These are phyloP conservation scores for Eciton burchellii DNA, from an alignment of 1,140 invertebrate genomes.

Conservation along the genomic window DNA sequence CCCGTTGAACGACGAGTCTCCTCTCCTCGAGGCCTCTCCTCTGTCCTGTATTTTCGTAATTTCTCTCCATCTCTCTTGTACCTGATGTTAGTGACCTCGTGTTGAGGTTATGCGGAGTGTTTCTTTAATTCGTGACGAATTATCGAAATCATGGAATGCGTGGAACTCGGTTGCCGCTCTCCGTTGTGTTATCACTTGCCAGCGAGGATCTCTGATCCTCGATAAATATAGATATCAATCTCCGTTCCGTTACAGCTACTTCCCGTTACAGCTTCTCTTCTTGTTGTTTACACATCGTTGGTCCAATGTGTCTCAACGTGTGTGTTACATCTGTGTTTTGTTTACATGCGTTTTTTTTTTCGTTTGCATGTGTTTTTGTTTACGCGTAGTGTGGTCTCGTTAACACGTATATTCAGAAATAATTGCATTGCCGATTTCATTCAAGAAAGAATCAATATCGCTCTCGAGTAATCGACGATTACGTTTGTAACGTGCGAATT, in stretches of 20 bases:
- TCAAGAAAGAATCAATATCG: no score
- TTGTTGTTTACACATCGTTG: background rate
- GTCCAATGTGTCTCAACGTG: background rate
- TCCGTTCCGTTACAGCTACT: background rate
- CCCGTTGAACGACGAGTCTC: background rate
- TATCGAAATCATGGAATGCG: background rate
- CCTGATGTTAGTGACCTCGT: background rate
- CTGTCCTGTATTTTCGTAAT: constrained; percentile 6
- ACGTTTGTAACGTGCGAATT: no score
- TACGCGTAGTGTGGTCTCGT: no score
- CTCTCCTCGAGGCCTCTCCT: background rate
- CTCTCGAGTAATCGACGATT: no score
- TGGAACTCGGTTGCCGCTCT: background rate
- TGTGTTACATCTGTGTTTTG: no score
- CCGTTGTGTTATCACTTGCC: background rate
- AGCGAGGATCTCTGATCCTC: background rate
- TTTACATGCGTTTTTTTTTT: no score
- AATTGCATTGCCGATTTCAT: no score
- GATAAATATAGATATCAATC: background rate
- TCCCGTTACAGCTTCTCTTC: background rate
- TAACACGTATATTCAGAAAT: no score
- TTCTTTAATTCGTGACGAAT: constrained; percentile 1
- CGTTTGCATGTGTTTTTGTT: no score
- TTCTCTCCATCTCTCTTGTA: background rate
- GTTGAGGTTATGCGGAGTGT: constrained; percentile 4